phyloP scores from a whole-genome alignment of 1,140 invertebrate genomes.

The Thaumatotibia leucotreta region DNA sequence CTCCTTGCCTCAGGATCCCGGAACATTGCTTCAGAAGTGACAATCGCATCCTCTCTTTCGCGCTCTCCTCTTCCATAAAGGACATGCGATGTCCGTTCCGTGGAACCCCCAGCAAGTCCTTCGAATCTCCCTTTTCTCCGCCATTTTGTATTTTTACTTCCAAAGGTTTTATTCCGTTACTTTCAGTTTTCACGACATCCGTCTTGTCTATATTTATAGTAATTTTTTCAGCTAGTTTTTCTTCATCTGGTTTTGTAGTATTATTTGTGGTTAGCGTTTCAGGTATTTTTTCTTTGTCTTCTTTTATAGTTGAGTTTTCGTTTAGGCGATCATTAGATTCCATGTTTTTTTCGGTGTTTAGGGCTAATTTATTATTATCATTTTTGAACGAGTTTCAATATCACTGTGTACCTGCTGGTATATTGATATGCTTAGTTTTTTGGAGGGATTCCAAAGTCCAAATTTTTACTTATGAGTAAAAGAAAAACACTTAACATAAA shows the following conservation, averaged over 20 bases:
- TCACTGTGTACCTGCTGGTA: too few relatives aligned
- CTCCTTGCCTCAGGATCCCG: slow-evolving; percentile 78
- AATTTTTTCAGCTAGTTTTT: not conserved
- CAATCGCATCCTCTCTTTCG: slow-evolving; percentile 77
- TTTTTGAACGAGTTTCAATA: not conserved
- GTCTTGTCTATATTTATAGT: not conserved
- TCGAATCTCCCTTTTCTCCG: slow-evolving; percentile 16
- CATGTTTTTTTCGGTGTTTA: not conserved
- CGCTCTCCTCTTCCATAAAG: slow-evolving; percentile 82
- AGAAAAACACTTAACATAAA: too few relatives aligned
- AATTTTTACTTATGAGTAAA: too few relatives aligned
- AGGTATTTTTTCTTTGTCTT: too few relatives aligned
- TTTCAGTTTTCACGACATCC: slow-evolving; percentile 34
- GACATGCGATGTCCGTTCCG: slow-evolving; percentile 71
- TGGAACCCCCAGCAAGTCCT: slow-evolving; percentile 37
- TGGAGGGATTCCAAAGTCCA: too few relatives aligned
- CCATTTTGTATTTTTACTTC: slow-evolving; percentile 24
- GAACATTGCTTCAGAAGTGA: slow-evolving; percentile 79
- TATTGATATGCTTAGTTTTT: too few relatives aligned
- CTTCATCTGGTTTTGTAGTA: not conserved
- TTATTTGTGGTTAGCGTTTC: too few relatives aligned
- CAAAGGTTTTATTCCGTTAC: slow-evolving; percentile 17
- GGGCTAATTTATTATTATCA: not conserved
- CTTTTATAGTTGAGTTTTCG: too few relatives aligned
- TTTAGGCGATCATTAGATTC: not conserved